These are phyloP conservation scores for Maniola jurtina DNA, from an alignment of 1,140 invertebrate species.

Conservation along the genomic window DNA sequence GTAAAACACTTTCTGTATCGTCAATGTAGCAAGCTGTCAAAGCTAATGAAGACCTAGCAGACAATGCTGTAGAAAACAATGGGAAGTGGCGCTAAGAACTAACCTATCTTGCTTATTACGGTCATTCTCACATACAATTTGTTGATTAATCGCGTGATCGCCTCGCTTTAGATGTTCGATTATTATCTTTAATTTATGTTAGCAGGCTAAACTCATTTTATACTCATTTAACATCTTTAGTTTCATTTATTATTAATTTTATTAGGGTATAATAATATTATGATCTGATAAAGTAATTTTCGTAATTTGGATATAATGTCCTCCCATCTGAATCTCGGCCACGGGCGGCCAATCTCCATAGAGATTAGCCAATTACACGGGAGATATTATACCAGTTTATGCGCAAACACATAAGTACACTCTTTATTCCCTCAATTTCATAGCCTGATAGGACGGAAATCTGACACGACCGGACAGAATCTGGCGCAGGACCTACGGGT, in stretches of 20 bases:
- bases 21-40: constrained; percentile 23
- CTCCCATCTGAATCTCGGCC: no score
- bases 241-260: not conserved
- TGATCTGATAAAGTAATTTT: no score
- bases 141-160: constrained; percentile 57
- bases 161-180: constrained; percentile 46
- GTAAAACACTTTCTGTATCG: constrained; percentile 26
- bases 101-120: constrained; percentile 40
- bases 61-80: constrained; percentile 39
- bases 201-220: constrained; percentile 24
- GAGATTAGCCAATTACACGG: no score
- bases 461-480: no score
- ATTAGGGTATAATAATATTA: not conserved
- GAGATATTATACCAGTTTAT: no score
- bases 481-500: no score
- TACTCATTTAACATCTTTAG: not conserved
- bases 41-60: constrained; percentile 34
- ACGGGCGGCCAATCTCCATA: no score
- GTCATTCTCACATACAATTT: constrained; percentile 60
- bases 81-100: constrained; percentile 37
- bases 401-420: no score
- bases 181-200: constrained; percentile 45
- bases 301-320: no score
- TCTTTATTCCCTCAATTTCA: no score
- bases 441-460: no score